phyloP scores from a whole-genome alignment of 1,140 invertebrate genomes.

The Coptotermes formosanus region DNA sequence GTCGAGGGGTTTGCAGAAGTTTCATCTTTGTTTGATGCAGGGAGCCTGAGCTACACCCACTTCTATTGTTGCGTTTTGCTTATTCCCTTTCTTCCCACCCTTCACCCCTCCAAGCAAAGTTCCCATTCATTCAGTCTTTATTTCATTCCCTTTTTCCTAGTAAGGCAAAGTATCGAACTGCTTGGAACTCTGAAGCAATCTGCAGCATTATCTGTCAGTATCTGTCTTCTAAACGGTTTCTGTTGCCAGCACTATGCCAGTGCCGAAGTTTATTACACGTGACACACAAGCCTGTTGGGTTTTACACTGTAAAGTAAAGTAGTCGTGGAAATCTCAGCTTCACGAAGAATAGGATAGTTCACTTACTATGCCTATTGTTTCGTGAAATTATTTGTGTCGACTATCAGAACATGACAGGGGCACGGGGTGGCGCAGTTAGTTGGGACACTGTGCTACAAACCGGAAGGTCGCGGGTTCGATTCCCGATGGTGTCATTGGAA shows the following conservation, averaged over 20 bases:
- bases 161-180: neutral
- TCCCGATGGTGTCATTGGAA: too few relatives aligned
- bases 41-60: neutral
- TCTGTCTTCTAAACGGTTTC: neutral
- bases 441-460: too few relatives aligned
- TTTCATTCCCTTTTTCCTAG: neutral
- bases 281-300: too few relatives aligned
- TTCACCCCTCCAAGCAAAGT: neutral
- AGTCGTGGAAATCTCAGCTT: too few relatives aligned
- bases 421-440: too few relatives aligned
- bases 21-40: neutral
- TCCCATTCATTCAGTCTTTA: neutral
- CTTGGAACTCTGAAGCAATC: neutral
- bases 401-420: too few relatives aligned
- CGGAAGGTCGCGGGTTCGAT: too few relatives aligned
- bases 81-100: neutral
- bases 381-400: too few relatives aligned
- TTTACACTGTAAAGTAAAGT: too few relatives aligned
- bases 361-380: too few relatives aligned
- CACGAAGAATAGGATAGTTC: too few relatives aligned
- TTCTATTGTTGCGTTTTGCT: neutral
- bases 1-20: neutral
- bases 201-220: neutral
- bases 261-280: neutral
- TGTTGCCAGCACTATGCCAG: neutral